These are phyloP conservation scores for Callyntrura sp. DNA, from an alignment of 2,888 invertebrate species.

Conservation along the genomic window DNA sequence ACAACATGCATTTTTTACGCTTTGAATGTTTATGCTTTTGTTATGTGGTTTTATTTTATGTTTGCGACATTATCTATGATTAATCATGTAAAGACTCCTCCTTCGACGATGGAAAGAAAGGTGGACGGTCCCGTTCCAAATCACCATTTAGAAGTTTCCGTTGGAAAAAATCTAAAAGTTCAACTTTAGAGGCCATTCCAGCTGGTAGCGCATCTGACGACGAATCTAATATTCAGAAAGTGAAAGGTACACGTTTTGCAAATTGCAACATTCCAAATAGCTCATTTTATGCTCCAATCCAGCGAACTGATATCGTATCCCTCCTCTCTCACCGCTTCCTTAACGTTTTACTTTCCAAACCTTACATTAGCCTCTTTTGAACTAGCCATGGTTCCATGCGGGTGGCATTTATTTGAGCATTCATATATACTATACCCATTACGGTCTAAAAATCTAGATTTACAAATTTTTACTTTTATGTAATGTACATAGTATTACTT, in stretches of 20 bases:
- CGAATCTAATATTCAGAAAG: conserved; percentile 89
- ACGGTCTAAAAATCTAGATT: too few relatives aligned
- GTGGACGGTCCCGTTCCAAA: conserved; percentile 95
- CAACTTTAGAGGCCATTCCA: conserved; percentile 87
- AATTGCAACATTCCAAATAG: conserved; percentile 22
- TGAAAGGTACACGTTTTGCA: conserved; percentile 83
- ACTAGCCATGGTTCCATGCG: conserved; percentile 16
- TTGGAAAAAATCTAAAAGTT: conserved; percentile 90
- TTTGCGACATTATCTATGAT: conserved; percentile 59
- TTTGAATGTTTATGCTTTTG: conserved; percentile 61
- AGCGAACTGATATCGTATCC: neutral
- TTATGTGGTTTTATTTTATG: conserved; percentile 65
- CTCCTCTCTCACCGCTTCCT: conserved; percentile 39
- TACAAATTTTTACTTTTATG: neutral
- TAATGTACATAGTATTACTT: neutral
- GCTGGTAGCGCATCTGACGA: conserved; percentile 91
- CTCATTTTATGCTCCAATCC: conserved; percentile 30
- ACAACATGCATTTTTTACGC: conserved; percentile 4
- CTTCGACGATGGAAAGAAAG: conserved; percentile 85
- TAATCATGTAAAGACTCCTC: conserved; percentile 74
- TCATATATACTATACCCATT: neutral
- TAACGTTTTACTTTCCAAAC: neutral
- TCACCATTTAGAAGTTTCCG: conserved; percentile 97
- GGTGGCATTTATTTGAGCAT: neutral
- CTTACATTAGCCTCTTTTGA: conserved; percentile 17